Evolutionary conservation across 37 sponge, comb jelly and placozoan genomes (phyloP).

Genomic region (Axinella damicornis): DNA sequence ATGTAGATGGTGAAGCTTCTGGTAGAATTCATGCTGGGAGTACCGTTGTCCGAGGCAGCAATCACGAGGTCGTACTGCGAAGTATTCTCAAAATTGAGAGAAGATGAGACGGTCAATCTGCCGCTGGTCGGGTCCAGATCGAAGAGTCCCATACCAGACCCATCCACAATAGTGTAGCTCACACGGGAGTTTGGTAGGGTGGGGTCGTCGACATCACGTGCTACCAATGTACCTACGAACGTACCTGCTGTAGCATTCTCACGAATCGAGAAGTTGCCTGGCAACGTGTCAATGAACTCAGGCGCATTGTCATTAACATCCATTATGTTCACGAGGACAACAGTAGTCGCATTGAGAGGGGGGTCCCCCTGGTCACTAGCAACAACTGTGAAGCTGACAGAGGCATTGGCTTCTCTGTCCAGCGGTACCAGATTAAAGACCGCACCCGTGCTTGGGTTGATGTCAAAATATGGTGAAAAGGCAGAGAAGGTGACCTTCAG

Average conservation of each 20-base stretch:
- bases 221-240: background rate
- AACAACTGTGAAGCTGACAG: background rate
- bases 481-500: constrained; percentile 42
- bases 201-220: constrained; percentile 41
- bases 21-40: constrained; percentile 22
- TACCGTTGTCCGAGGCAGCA: constrained; percentile 57
- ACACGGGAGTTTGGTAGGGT: constrained; percentile 44
- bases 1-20: constrained; percentile 28
- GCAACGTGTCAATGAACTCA: constrained; percentile 3
- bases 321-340: constrained; percentile 35
- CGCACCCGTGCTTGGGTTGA: constrained; percentile 21
- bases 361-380: constrained; percentile 31
- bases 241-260: background rate
- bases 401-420: constrained; percentile 25
- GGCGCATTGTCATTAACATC: constrained; percentile 76
- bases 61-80: constrained; percentile 16
- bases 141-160: constrained; percentile 31
- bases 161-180: constrained; percentile 33
- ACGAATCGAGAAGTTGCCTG: background rate
- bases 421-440: constrained; percentile 8
- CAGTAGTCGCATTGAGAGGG: constrained; percentile 4
- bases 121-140: constrained; percentile 54
- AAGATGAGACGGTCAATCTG: constrained; percentile 29
- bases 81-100: constrained; percentile 32
- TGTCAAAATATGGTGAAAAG: constrained; percentile 8